phyloP scores from a whole-genome alignment of 2,888 invertebrate genomes.

The Chaetoderma sp. region DNA sequence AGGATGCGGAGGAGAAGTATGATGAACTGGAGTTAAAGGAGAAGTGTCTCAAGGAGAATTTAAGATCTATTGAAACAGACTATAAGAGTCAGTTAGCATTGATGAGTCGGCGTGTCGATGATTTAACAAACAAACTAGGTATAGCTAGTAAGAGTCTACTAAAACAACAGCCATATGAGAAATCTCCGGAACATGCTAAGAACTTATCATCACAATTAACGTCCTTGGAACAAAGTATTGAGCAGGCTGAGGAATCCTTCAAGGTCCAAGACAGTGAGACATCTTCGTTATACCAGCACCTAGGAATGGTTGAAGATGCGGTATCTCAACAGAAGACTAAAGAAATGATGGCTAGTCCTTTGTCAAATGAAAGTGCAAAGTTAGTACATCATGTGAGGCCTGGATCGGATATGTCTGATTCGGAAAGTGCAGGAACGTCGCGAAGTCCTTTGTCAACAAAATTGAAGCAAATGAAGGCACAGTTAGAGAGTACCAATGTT shows the following conservation, averaged over 20 bases:
- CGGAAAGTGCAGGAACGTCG: no score
- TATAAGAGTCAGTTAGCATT: slow-evolving; percentile 77
- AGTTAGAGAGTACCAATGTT: slow-evolving; percentile 45
- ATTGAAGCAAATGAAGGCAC: slow-evolving; percentile 51
- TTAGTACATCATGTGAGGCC: no score
- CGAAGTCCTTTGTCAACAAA: slow-evolving; percentile 33
- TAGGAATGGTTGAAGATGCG: slow-evolving; percentile 8
- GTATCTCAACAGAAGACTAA: background rate
- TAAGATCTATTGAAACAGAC: slow-evolving; percentile 75
- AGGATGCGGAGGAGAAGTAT: slow-evolving; percentile 43
- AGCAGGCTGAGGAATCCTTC: slow-evolving; percentile 85
- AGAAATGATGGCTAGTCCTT: background rate
- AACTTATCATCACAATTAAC: slow-evolving; percentile 84
- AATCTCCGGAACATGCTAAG: no score
- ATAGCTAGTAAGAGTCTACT: slow-evolving; percentile 81
- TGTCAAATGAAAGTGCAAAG: background rate
- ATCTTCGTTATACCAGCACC: background rate
- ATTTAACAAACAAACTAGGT: slow-evolving; percentile 84
- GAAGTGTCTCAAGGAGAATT: slow-evolving; percentile 58
- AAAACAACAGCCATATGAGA: slow-evolving; percentile 85
- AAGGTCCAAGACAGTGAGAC: slow-evolving; percentile 86
- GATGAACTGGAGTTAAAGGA: slow-evolving; percentile 44
- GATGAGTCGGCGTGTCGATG: slow-evolving; percentile 86
- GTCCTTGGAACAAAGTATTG: slow-evolving; percentile 79
- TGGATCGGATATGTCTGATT: background rate